phyloP scores from a whole-genome alignment of 2,888 invertebrate genomes.

The Melieria omissa region DNA sequence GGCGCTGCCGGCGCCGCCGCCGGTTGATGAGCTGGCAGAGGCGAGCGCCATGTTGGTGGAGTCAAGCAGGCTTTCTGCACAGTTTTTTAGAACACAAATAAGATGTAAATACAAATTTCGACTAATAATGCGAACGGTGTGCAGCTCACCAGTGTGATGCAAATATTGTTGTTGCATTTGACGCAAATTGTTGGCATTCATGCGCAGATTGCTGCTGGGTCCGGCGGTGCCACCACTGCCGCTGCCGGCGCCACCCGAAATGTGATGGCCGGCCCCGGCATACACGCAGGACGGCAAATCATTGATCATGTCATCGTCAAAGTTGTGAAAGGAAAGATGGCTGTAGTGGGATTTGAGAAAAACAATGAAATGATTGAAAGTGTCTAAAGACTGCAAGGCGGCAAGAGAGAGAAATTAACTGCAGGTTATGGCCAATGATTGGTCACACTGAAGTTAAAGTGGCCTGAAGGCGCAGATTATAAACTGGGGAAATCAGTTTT shows the following conservation, averaged over 20 bases:
- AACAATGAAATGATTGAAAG: neutral
- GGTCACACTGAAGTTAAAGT: too few species aligned
- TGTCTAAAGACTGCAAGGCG: neutral
- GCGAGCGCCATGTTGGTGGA: conserved; percentile 55
- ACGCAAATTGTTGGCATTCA: conserved; percentile 61
- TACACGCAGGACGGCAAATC: conserved; percentile 87
- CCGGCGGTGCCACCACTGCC: conserved; percentile 43
- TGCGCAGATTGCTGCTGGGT: conserved; percentile 51
- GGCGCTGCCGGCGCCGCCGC: conserved; percentile 27
- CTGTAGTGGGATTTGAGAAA: conserved; percentile 45
- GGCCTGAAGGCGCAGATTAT: too few species aligned
- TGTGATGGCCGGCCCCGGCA: conserved; percentile 73
- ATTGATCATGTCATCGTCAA: conserved; percentile 70
- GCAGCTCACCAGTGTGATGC: conserved; percentile 61
- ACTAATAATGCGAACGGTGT: neutral
- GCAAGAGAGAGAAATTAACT: too few species aligned
- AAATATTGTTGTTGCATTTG: conserved; percentile 67
- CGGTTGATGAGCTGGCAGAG: conserved; percentile 43
- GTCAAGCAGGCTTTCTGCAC: conserved; percentile 56
- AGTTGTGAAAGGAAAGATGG: conserved; percentile 65
- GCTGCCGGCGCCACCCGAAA: conserved; percentile 46
- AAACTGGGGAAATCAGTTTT: too few species aligned
- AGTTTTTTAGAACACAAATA: conserved; percentile 31
- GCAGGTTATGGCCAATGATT: too few species aligned
- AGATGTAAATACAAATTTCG: neutral